Conservation (phyloP, 2,888 invertebrate species). For the Troilus luridus region DNA sequence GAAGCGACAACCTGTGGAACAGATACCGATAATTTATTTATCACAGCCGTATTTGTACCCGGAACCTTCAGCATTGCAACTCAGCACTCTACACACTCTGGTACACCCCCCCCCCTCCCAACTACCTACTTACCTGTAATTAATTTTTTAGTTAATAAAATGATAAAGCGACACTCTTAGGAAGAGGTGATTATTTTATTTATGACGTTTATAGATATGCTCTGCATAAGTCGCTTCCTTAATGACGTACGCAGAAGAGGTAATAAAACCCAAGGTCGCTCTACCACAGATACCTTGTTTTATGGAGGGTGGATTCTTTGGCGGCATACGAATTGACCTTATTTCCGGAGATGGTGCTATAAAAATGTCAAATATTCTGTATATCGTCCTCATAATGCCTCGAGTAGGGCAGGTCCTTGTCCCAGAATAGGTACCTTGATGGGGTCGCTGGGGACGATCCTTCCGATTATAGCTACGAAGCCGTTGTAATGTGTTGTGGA, state of each 20-base stretch:
- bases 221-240: background rate
- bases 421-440: background rate
- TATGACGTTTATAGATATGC: conserved; percentile 4
- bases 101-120: too few species aligned
- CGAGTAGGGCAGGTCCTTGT: background rate
- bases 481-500: too few species aligned
- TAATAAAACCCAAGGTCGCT: background rate
- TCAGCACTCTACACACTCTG: too few species aligned
- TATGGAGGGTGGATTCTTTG: background rate
- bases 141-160: background rate
- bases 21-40: too few species aligned
- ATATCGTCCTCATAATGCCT: background rate
- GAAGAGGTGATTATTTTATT: background rate
- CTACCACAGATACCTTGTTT: background rate
- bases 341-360: background rate
- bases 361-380: background rate
- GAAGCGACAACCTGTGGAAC: too few species aligned
- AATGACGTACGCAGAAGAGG: background rate
- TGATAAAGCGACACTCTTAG: background rate
- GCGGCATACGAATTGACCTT: background rate
- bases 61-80: too few species aligned
- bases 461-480: background rate
- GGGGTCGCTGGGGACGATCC: background rate
- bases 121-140: background rate
- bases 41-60: too few species aligned